phyloP scores from a whole-genome alignment of 2,888 invertebrate species.

The Drosophila bunnanda region DNA sequence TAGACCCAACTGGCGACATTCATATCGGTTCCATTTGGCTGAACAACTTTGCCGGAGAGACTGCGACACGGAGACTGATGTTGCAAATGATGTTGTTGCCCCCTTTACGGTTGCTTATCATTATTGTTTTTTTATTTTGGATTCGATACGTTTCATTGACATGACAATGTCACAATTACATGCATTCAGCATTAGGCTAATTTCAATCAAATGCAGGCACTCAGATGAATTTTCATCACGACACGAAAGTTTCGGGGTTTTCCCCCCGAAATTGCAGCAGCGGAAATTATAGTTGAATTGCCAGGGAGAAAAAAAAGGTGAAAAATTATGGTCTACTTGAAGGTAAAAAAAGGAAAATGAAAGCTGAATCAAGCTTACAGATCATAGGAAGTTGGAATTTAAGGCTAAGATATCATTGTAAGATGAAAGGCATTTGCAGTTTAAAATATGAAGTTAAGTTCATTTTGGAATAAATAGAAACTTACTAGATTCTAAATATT shows the following conservation, averaged over 20 bases:
- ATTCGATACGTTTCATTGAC: constrained; percentile 50
- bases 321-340: background rate
- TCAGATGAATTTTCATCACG: constrained; percentile 24
- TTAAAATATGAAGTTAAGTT: too few relatives aligned
- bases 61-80: background rate
- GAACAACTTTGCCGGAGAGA: constrained; percentile 5
- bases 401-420: background rate
- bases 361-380: background rate
- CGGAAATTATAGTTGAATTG: background rate
- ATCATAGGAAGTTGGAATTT: background rate
- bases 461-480: too few relatives aligned
- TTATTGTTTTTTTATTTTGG: constrained; percentile 12
- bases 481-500: background rate
- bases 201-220: constrained; percentile 38
- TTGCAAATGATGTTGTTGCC: constrained; percentile 25
- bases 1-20: too few relatives aligned
- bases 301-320: background rate
- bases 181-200: constrained; percentile 29
- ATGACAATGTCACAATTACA: constrained; percentile 47
- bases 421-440: too few relatives aligned
- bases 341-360: background rate
- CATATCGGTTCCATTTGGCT: constrained; percentile 15
- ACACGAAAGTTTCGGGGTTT: background rate
- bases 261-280: background rate
- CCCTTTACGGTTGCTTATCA: constrained; percentile 13